Evolutionary conservation across 2,888 invertebrate species (phyloP).

Genomic region (Zaprionus obscuricornis): DNA sequence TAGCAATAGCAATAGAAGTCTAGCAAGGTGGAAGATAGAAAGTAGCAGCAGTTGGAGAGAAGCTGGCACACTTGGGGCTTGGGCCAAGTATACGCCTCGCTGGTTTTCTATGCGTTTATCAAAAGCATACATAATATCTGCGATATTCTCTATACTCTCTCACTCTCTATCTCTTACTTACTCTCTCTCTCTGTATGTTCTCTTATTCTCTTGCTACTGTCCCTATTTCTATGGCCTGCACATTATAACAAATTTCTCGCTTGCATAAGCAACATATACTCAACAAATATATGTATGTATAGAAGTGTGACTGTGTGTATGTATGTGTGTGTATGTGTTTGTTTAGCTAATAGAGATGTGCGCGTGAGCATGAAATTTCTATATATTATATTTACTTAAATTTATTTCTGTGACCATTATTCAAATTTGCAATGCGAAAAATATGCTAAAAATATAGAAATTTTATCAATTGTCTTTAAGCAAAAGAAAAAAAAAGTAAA

Average conservation of each 20-base stretch:
- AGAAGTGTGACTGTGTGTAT: conserved; percentile 21
- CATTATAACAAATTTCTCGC: conserved; percentile 80
- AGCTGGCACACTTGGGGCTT: too few species aligned
- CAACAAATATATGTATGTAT: conserved; percentile 45
- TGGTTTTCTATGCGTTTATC: conserved; percentile 77
- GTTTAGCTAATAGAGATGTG: conserved; percentile 46
- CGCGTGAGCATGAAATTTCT: conserved; percentile 30
- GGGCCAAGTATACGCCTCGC: conserved; percentile 69
- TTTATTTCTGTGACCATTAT: too few species aligned
- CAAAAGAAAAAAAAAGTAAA: too few species aligned
- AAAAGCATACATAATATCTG: conserved; percentile 67
- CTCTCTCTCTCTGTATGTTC: too few species aligned
- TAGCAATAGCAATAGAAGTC: too few species aligned
- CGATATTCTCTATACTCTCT: conserved; percentile 29
- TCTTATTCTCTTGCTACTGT: conserved; percentile 25
- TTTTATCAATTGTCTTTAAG: too few species aligned
- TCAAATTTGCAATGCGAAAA: too few species aligned
- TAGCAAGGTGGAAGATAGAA: too few species aligned
- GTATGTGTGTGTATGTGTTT: conserved; percentile 21
- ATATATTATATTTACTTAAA: not conserved
- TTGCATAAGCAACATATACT: conserved; percentile 74
- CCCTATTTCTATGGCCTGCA: conserved; percentile 60
- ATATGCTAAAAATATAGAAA: too few species aligned
- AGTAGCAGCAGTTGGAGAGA: too few species aligned
- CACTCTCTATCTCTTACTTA: too few species aligned